phyloP scores from a whole-genome alignment of 2,113 vertebrate genomes.

The Pogonocichla stellata region DNA sequence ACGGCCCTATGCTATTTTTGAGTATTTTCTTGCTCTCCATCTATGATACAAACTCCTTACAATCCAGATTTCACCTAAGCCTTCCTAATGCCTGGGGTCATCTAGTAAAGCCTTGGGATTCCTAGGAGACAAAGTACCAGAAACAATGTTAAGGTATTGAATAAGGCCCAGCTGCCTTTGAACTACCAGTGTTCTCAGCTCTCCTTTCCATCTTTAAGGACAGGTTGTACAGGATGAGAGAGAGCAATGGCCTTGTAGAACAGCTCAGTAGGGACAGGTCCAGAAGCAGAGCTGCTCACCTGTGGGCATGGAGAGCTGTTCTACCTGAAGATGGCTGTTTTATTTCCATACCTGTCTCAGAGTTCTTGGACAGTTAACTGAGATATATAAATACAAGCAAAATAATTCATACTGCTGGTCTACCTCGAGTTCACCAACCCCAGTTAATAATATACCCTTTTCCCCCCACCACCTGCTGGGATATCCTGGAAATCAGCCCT shows the following conservation, averaged over 20 bases:
- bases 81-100: neutral
- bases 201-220: neutral
- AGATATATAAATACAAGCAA: neutral
- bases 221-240: neutral
- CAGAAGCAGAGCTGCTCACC: neutral
- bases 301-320: neutral
- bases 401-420: neutral
- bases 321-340: neutral
- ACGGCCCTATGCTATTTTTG: neutral
- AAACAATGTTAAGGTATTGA: neutral
- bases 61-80: neutral
- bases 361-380: neutral
- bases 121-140: neutral
- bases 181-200: neutral
- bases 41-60: neutral
- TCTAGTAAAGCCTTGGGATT: neutral
- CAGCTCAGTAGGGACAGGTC: neutral
- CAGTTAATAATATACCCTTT: neutral
- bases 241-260: neutral
- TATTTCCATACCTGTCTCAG: neutral
- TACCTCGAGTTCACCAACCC: neutral
- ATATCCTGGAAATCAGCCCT: neutral
- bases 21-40: neutral
- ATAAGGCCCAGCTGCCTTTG: neutral
- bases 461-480: rapidly evolving